Conservation (phyloP, 2,888 invertebrate genomes). For the Spodoptera exigua region DNA sequence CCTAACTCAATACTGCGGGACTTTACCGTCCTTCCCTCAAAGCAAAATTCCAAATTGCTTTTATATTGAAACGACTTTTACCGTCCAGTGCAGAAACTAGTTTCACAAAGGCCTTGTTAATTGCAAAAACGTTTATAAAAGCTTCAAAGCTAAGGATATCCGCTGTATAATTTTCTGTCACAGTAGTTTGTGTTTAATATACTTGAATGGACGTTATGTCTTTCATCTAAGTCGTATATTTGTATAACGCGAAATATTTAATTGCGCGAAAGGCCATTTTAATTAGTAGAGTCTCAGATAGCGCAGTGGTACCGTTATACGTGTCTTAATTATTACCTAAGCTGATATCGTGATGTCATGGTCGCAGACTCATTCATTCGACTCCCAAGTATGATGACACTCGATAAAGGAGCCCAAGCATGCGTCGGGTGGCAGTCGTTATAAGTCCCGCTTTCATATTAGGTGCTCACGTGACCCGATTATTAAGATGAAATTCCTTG, state of each 20-base stretch:
- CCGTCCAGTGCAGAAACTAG: background rate
- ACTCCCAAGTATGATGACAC: constrained; percentile 42
- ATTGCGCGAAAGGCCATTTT: constrained; percentile 34
- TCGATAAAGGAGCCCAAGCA: constrained; percentile 34
- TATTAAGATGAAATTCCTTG: constrained; percentile 11
- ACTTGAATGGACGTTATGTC: background rate
- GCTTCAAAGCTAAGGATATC: too few species aligned
- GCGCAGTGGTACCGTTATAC: constrained; percentile 9
- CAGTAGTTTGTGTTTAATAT: too few species aligned
- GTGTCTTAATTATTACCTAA: constrained; percentile 44
- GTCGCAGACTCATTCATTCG: constrained; percentile 46
- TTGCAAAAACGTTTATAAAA: background rate
- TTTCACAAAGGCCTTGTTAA: too few species aligned
- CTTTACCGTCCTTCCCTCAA: constrained; percentile 9
- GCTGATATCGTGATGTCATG: constrained; percentile 36
- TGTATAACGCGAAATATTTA: background rate
- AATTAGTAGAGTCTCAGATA: constrained; percentile 18
- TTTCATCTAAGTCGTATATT: background rate
- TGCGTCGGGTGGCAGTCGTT: constrained; percentile 5
- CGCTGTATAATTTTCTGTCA: too few species aligned
- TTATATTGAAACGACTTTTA: constrained; percentile 18
- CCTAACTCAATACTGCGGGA: constrained; percentile 30
- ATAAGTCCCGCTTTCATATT: constrained; percentile 16
- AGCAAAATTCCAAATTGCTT: constrained; percentile 10
- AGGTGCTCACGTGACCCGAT: constrained; percentile 19